Evolutionary conservation across 92 coral and sea anemone genomes (phyloP), one percentile per base, ranked within the genome.

Genomic region (Zoanthus sociatus): DNA sequence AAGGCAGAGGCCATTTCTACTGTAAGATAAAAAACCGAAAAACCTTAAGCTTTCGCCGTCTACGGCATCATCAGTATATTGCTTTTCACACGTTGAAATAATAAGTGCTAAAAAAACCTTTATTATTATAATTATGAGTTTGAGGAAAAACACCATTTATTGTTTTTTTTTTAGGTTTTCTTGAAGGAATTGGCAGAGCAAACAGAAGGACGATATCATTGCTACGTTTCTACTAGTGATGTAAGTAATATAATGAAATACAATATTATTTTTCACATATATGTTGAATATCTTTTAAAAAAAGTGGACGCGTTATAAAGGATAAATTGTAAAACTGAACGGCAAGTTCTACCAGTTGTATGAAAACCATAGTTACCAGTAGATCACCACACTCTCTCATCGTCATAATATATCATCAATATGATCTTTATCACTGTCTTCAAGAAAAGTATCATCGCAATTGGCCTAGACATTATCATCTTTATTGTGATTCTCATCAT

Each of bases 191-290:
- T 97, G 48, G 99, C 99, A 6, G 91, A 89, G 32, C 94, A 95
- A 85, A 92, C 98, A 0, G 95, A 92, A 33, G 99, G 99, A 9
- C 88, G 99, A 71, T 97, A 97, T 55, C 98, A 97, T 64, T 97
- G 99, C 76, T 97, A 89, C 89, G 98, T 94, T 15, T 95, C 99
- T 31, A 95, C 99, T 46, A 95, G 98, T 84, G 94, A 94, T 84
- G 99, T 97, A 74, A 84, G 99, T 89, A 5, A 64, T 1, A 30
- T 15, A 1, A 9, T 50, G 10, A n/a, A 30, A n/a, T 12, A 33
- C 79, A 37, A n/a, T 13, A 53, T 47, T 21, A n/a, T 11, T 48
- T 0, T 12, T 42, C 51, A 53, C 30, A 18, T 4, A 60, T n/a
- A n/a, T n/a, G n/a, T 37, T n/a, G 64, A 33, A 58, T 30, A 15